Conservation (phyloP, 2,113 vertebrate species). For the Electrona antarctica region DNA sequence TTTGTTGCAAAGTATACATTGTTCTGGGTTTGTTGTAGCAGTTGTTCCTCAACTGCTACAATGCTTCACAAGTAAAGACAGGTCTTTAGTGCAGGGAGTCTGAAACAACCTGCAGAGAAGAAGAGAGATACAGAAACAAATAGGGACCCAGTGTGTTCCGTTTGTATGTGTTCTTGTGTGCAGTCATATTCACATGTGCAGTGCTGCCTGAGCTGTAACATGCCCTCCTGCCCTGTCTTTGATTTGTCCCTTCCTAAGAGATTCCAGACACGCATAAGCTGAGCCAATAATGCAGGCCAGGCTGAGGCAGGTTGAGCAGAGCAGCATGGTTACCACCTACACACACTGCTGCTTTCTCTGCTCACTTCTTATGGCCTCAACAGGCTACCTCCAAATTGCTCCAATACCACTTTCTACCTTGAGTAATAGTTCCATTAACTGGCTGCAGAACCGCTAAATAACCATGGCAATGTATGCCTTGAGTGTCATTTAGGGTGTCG, state of each 20-base stretch:
- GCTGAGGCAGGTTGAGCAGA: conserved; percentile 51
- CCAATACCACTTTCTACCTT: conserved; percentile 13
- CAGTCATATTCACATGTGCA: conserved; percentile 44
- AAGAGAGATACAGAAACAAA: conserved; percentile 53
- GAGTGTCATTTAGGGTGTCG: no score
- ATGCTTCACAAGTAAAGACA: conserved; percentile 47
- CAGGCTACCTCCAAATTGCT: conserved; percentile 55
- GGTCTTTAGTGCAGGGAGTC: conserved; percentile 49
- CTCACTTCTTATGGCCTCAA: conserved; percentile 56
- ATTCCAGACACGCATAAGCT: conserved; percentile 57
- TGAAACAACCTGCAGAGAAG: conserved; percentile 41
- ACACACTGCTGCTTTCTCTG: conserved; percentile 48
- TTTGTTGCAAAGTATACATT: conserved; percentile 8
- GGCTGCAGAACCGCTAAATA: neutral
- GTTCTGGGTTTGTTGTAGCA: conserved; percentile 18
- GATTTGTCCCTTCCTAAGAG: conserved; percentile 74
- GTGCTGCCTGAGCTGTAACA: conserved; percentile 51
- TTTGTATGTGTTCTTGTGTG: conserved; percentile 40
- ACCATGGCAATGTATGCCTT: no score
- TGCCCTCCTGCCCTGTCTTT: conserved; percentile 71
- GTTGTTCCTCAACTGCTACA: conserved; percentile 47
- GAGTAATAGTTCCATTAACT: conserved; percentile 7
- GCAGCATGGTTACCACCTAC: conserved; percentile 69
- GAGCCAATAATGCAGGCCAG: conserved; percentile 42
- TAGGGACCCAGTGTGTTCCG: conserved; percentile 46